Evolutionary conservation across 1,140 invertebrate species (phyloP).

Genomic region (Cherax quadricarinatus): DNA sequence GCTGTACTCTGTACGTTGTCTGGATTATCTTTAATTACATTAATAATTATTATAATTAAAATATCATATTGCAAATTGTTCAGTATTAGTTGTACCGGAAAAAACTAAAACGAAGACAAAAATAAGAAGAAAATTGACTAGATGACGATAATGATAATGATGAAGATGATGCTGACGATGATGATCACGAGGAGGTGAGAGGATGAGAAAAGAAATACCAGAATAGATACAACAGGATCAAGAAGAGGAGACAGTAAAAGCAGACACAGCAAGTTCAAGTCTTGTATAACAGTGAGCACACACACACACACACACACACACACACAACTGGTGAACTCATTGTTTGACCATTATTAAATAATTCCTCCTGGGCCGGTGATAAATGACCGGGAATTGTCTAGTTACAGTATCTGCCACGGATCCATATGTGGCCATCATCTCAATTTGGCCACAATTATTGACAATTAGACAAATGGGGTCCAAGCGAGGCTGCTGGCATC

Average conservation of each 20-base stretch:
- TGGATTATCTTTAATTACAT: no score
- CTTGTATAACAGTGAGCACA: background rate
- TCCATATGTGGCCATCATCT: conserved; percentile 70
- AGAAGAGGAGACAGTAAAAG: conserved; percentile 19
- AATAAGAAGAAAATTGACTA: background rate
- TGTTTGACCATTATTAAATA: conserved; percentile 56
- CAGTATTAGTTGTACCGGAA: no score
- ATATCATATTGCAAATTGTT: no score
- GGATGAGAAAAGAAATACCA: background rate
- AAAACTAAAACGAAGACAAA: no score
- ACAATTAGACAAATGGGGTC: conserved; percentile 69
- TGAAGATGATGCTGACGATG: background rate
- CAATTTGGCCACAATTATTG: conserved; percentile 65
- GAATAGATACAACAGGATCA: background rate
- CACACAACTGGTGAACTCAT: conserved; percentile 5
- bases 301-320: background rate
- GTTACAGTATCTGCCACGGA: conserved; percentile 67
- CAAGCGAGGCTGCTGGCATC: background rate
- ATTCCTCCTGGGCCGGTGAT: conserved; percentile 50
- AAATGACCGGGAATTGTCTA: conserved; percentile 66
- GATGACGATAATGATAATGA: background rate
- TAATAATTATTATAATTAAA: no score
- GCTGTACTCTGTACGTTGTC: no score
- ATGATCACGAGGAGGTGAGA: background rate
- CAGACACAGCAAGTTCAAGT: no score